phyloP scores from a whole-genome alignment of 2,888 invertebrate genomes.

The Plagodis dolabraria region DNA sequence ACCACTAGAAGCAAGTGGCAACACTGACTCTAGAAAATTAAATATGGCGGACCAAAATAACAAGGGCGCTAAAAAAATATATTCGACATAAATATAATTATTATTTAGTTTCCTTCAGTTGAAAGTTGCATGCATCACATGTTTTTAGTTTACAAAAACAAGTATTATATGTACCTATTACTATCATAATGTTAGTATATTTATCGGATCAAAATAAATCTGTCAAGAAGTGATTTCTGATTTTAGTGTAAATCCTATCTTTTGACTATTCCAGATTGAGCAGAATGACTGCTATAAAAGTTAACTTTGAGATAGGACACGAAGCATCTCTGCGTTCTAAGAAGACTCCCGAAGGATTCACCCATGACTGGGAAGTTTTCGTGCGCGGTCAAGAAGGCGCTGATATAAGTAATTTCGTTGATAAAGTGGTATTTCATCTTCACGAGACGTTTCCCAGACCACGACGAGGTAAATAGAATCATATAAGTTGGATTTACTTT shows the following conservation, averaged over 20 bases:
- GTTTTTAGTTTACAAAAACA: conserved; percentile 42
- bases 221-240: conserved; percentile 39
- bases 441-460: conserved; percentile 97
- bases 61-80: conserved; percentile 83
- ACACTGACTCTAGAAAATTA: conserved; percentile 34
- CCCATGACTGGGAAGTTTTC: conserved; percentile 99
- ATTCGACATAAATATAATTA: conserved; percentile 55
- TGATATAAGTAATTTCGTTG: conserved; percentile 95
- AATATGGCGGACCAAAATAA: conserved; percentile 84
- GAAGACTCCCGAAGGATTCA: conserved; percentile 95
- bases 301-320: conserved; percentile 97
- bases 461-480: conserved; percentile 88
- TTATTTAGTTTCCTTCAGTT: conserved; percentile 44
- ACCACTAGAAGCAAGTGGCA: no score
- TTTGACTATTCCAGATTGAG: conserved; percentile 32
- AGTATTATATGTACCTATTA: conserved; percentile 32
- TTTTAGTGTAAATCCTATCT: conserved; percentile 35
- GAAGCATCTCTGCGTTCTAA: conserved; percentile 92
- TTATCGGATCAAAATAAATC: conserved; percentile 21
- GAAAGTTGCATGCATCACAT: conserved; percentile 40
- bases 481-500: conserved; percentile 6
- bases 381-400: conserved; percentile 94
- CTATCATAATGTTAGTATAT: conserved; percentile 48
- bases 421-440: conserved; percentile 95
- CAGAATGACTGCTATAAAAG: conserved; percentile 80